A percentile compares a stretch with the other conserved stretches of the same genome.
Conservation (phyloP, 2,113 vertebrate genomes). For the Cariama cristata region DNA sequence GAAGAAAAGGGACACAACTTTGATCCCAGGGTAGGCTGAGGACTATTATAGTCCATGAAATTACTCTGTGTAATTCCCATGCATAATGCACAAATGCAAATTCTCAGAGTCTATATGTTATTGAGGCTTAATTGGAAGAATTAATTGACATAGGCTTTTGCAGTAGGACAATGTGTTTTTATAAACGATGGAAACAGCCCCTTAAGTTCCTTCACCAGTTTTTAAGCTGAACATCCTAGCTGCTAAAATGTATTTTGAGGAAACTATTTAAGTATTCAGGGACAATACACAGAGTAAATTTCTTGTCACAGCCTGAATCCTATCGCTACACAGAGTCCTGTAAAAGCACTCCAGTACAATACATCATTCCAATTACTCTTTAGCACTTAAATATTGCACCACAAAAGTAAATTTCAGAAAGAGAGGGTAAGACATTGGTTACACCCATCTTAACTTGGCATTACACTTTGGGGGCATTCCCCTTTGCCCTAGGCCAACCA, state of each 20-base stretch:
- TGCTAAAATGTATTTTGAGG: neutral
- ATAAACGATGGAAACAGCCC: neutral
- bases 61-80: neutral
- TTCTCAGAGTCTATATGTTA: neutral
- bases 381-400: neutral
- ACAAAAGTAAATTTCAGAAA: neutral
- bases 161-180: neutral
- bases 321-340: neutral
- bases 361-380: neutral
- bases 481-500: neutral
- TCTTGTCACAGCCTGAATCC: neutral
- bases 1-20: conserved; percentile 12
- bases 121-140: conserved; percentile 19
- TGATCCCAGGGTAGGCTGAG: conserved; percentile 5
- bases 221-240: neutral
- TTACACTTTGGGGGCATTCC: neutral
- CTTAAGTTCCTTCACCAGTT: neutral
- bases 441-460: neutral
- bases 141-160: neutral
- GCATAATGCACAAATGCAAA: conserved; percentile 30
- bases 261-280: neutral
- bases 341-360: neutral
- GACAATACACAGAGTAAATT: neutral
- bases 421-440: neutral
- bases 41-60: conserved; percentile 41